Percentiles rank a stretch among this genome's conserved stretches.
These are phyloP conservation scores for Mustela lutreola DNA, from an alignment of 2,113 vertebrate species.

Conservation along the genomic window DNA sequence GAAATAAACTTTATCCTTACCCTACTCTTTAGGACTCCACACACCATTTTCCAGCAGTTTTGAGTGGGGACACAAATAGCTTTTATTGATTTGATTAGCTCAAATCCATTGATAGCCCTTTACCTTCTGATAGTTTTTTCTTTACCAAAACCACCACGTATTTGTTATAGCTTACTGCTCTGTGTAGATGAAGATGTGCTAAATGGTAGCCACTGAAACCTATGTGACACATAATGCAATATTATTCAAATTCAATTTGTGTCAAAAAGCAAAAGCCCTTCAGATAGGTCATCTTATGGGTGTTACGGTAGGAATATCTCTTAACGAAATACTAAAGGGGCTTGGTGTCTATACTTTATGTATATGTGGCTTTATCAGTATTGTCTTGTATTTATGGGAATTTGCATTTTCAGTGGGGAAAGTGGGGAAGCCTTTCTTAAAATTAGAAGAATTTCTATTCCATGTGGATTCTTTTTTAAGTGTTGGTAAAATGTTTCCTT, in stretches of 20 bases:
- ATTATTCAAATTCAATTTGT: neutral
- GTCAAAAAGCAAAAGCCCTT: neutral
- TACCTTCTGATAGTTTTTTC: neutral
- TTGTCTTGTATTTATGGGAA: neutral
- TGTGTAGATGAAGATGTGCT: neutral
- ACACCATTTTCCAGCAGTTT: neutral
- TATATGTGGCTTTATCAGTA: neutral
- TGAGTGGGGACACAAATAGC: neutral
- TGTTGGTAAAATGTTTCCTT: constrained; percentile 24
- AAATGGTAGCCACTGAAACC: neutral
- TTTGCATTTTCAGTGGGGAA: neutral
- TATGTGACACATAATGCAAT: neutral
- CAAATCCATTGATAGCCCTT: neutral
- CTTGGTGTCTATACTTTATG: neutral
- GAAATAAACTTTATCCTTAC: neutral
- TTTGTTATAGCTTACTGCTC: neutral
- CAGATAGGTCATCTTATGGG: neutral
- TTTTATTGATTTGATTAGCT: neutral
- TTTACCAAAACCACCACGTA: neutral
- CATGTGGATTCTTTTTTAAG: neutral
- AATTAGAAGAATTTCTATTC: constrained; percentile 44
- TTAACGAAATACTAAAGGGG: neutral
- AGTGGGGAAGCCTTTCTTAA: neutral
- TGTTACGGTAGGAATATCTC: neutral
- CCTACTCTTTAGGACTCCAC: neutral